These are phyloP conservation scores for Strix uralensis DNA, from an alignment of 2,113 vertebrate species.

Conservation along the genomic window DNA sequence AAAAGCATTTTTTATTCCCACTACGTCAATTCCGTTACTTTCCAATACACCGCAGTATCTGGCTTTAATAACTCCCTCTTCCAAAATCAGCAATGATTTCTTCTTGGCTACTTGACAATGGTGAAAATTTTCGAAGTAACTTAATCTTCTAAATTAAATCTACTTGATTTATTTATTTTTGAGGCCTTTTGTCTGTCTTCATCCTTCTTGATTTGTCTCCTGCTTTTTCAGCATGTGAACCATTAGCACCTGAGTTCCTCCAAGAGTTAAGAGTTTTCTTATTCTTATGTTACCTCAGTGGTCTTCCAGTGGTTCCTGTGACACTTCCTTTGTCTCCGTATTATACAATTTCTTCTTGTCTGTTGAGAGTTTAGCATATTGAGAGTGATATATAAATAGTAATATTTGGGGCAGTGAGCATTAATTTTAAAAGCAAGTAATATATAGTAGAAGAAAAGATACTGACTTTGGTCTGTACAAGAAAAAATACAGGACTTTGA, in stretches of 20 bases:
- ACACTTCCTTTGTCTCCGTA: background rate
- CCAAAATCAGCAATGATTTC: slow-evolving; percentile 2
- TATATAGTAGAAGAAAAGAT: background rate
- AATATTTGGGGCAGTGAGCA: background rate
- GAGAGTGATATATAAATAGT: background rate
- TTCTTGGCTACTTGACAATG: slow-evolving; percentile 17
- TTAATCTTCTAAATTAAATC: slow-evolving; percentile 46
- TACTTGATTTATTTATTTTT: slow-evolving; percentile 11
- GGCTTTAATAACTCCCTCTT: slow-evolving; percentile 6
- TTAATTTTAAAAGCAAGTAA: background rate
- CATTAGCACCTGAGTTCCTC: background rate
- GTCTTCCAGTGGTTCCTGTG: background rate
- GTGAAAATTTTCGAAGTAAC: slow-evolving; percentile 16
- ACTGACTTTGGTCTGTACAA: background rate
- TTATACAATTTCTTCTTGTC: background rate
- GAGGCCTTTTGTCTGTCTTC: background rate
- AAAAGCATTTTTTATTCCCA: background rate
- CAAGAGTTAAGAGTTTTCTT: background rate
- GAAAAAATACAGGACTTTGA: background rate
- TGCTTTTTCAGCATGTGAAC: slow-evolving; percentile 16
- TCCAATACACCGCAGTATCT: background rate
- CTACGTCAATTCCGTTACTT: slow-evolving; percentile 17
- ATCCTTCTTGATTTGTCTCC: background rate
- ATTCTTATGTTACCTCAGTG: background rate
- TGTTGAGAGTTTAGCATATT: background rate